These are phyloP conservation scores for Diadema setosum DNA, from an alignment of 35 echinoderm and acorn worm genomes.

Conservation along the genomic window DNA sequence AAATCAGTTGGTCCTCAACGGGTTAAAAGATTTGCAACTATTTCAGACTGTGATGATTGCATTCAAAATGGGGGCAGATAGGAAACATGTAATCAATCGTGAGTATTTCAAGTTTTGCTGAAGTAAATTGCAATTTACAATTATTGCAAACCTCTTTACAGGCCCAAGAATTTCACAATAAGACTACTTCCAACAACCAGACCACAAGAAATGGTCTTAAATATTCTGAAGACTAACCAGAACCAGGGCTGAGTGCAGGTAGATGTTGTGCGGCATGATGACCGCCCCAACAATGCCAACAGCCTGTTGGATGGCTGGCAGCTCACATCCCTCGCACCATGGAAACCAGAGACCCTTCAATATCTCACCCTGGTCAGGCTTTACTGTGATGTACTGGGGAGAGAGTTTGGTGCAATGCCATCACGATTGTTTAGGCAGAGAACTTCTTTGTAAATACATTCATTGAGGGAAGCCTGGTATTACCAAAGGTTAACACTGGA, in stretches of 20 bases:
- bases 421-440: not conserved
- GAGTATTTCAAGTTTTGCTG: not conserved
- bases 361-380: slow-evolving; percentile 66
- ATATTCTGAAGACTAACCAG: slow-evolving; percentile 28
- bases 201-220: too few species aligned
- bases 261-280: slow-evolving; percentile 89
- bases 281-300: slow-evolving; percentile 78
- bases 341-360: slow-evolving; percentile 69
- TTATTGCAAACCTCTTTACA: not conserved
- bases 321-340: slow-evolving; percentile 45
- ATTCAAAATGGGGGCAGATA: too few species aligned
- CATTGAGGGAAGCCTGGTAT: too few species aligned
- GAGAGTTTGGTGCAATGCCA: not conserved
- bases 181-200: too few species aligned
- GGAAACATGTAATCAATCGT: not conserved
- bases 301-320: slow-evolving; percentile 44
- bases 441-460: too few species aligned
- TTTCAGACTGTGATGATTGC: too few species aligned
- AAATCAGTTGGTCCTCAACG: too few species aligned
- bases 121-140: not conserved
- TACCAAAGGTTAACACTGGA: too few species aligned
- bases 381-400: slow-evolving; percentile 59
- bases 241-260: slow-evolving; percentile 75
- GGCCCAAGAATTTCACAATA: too few species aligned
- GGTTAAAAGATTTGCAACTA: too few species aligned